Conservation (phyloP, 2,797 vertebrate species). For the Xerus rutilus region DNA sequence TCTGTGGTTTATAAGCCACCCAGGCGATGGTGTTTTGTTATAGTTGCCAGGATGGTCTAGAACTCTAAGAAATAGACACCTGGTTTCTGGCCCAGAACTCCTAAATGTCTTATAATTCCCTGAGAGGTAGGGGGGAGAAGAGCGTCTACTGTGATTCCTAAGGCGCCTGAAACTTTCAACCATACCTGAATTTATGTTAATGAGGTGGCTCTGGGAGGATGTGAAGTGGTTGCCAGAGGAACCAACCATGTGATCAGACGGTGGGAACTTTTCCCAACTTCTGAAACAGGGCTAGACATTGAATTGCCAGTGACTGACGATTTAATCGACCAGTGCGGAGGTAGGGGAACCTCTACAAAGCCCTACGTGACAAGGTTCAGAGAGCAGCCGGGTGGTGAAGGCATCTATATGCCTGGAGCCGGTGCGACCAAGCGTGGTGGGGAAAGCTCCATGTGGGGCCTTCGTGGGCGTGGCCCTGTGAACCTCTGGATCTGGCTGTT, state of each 20-base stretch:
- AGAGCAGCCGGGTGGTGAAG: background rate
- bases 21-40: background rate
- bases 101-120: background rate
- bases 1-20: background rate
- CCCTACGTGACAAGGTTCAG: background rate
- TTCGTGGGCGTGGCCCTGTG: too few species aligned
- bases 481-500: too few species aligned
- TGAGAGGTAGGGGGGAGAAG: background rate
- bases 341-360: background rate
- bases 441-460: too few species aligned
- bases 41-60: background rate
- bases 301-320: background rate
- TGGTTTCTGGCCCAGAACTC: background rate
- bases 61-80: background rate
- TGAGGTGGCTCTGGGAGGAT: background rate
- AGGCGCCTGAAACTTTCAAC: background rate
- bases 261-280: background rate
- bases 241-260: background rate
- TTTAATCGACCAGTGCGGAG: too few species aligned
- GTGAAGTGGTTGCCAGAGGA: background rate
- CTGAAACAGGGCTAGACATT: background rate
- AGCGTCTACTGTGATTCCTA: background rate
- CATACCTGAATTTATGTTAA: background rate
- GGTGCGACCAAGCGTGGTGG: fast-evolving
- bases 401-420: background rate